phyloP scores from a whole-genome alignment of 1,140 invertebrate genomes.

The Zaprionus ornatus region DNA sequence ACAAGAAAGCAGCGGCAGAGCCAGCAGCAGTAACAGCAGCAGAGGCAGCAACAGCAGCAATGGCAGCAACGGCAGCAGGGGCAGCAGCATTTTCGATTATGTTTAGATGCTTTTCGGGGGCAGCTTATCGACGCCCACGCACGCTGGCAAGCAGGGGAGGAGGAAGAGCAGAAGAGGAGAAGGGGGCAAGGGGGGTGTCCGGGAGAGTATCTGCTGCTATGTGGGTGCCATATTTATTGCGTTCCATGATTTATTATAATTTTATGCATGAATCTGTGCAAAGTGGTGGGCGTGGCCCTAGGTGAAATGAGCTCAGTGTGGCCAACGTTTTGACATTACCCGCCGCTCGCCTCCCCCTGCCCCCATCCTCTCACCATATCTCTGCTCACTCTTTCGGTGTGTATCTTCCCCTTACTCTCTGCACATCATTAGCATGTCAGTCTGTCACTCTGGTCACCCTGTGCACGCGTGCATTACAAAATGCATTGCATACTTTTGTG shows the following conservation, averaged over 20 bases:
- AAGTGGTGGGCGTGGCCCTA: conserved; percentile 59
- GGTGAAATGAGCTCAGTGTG: conserved; percentile 63
- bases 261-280: conserved; percentile 78
- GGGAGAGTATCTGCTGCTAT: conserved; percentile 9
- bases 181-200: neutral
- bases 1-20: conserved; percentile 45
- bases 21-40: conserved; percentile 22
- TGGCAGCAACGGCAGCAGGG: neutral
- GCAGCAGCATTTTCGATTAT: conserved; percentile 76
- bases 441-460: conserved; percentile 14
- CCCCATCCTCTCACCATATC: neutral
- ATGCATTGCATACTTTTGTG: conserved; percentile 16
- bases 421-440: conserved; percentile 11
- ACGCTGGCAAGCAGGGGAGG: conserved; percentile 26
- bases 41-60: neutral
- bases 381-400: neutral
- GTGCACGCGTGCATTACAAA: neutral
- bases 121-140: conserved; percentile 76
- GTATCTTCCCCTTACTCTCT: neutral
- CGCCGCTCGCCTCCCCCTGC: no score
- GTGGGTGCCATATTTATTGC: conserved; percentile 76
- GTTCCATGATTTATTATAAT: conserved; percentile 79
- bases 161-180: neutral
- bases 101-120: conserved; percentile 70
- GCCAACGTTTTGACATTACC: conserved; percentile 46